phyloP scores from a whole-genome alignment of 1,140 invertebrate genomes.

The Sycobia sp. region DNA sequence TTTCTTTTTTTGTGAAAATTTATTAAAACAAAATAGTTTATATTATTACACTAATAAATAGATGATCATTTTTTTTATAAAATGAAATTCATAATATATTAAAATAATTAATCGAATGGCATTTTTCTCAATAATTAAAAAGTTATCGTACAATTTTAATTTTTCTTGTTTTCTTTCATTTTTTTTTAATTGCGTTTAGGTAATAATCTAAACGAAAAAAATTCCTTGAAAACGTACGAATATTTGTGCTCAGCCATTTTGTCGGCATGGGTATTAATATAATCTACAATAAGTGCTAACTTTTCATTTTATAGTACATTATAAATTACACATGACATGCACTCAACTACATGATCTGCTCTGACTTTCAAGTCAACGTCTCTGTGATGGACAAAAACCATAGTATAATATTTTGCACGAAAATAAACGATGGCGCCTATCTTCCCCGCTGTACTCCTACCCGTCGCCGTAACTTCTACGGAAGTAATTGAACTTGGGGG shows the following conservation, averaged over 20 bases:
- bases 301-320: constrained; percentile 7
- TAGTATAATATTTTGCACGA: not conserved
- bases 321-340: not conserved
- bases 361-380: not conserved
- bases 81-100: no score
- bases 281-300: not conserved
- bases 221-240: constrained; percentile 5
- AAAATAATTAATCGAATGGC: no score
- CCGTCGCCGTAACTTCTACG: constrained; percentile 8
- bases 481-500: constrained; percentile 1
- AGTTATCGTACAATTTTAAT: no score
- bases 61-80: no score
- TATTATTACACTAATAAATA: no score
- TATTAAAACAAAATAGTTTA: no score
- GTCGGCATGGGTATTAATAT: not conserved
- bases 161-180: no score
- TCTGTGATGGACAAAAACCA: not conserved
- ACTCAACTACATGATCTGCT: not conserved
- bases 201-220: constrained; percentile 11
- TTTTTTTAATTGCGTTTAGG: no score
- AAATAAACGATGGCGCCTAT: not conserved
- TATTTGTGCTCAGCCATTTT: not conserved
- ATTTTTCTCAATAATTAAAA: no score
- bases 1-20: no score
- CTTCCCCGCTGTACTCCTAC: constrained; percentile 7